phyloP scores from a whole-genome alignment of 2,888 invertebrate species.

The Caenorhabditis angaria region DNA sequence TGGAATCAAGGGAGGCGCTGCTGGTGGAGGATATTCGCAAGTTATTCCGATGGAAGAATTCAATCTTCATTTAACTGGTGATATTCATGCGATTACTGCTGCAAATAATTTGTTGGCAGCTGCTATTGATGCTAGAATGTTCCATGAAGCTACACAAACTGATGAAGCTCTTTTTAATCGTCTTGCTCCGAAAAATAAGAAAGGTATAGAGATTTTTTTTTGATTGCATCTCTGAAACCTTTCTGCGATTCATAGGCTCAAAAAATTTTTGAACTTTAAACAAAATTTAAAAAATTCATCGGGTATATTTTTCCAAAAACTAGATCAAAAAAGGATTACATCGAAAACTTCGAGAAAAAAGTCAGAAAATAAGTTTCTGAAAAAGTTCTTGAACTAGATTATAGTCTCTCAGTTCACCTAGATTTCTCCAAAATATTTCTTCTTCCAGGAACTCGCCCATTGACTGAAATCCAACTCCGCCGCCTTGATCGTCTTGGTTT shows the following conservation, averaged over 20 bases:
- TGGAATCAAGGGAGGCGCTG: slow-evolving; percentile 96
- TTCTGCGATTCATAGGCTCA: not conserved
- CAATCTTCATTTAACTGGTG: slow-evolving; percentile 91
- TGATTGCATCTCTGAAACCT: not conserved
- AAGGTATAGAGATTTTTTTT: slow-evolving; percentile 73
- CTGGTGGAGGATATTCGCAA: slow-evolving; percentile 93
- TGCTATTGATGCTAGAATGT: slow-evolving; percentile 92
- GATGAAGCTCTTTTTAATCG: slow-evolving; percentile 83
- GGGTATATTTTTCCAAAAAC: too few species aligned
- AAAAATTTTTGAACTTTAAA: too few species aligned
- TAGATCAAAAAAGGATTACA: too few species aligned
- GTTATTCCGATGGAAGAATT: slow-evolving; percentile 98
- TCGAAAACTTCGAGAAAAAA: too few species aligned
- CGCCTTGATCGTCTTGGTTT: slow-evolving; percentile 71
- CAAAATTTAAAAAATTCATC: too few species aligned
- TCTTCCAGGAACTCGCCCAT: slow-evolving; percentile 77
- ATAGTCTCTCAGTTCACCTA: too few species aligned
- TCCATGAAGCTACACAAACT: slow-evolving; percentile 92
- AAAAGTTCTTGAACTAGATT: too few species aligned
- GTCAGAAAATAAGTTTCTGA: too few species aligned
- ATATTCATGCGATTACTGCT: slow-evolving; percentile 97
- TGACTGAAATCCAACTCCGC: slow-evolving; percentile 86
- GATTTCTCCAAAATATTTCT: slow-evolving; percentile 15
- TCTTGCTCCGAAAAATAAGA: slow-evolving; percentile 86
- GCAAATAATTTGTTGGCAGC: slow-evolving; percentile 98